Evolutionary conservation across 2,113 vertebrate species (phyloP), one percentile per base, ranked within the genome.

Genomic region (Oxyruncus cristatus): DNA sequence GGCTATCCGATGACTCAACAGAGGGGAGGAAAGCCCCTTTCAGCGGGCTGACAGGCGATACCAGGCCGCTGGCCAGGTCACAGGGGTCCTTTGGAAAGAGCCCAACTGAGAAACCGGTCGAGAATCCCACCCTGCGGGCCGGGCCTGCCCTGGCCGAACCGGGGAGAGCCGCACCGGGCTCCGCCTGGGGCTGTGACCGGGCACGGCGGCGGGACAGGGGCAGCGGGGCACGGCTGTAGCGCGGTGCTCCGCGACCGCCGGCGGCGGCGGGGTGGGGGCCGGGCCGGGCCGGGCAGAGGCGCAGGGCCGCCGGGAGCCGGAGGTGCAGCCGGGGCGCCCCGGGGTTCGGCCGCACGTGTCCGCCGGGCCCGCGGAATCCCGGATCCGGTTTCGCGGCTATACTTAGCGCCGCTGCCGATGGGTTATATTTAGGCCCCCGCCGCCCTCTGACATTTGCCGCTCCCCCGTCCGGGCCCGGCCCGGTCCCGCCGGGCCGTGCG

Each of bases 391-490:
- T 96, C 96, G 50, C 24, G 24, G 22, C 28, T 91, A 96, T 95
- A 92, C 95, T 93, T 93, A 95, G 76, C n/a, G 35, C 82, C 46
- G 5, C 22, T 14, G 41, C 42, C 8, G 33, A 58, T 11, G 22
- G 35, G 71, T 83, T 96, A 97, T 96, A 92, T 96, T 97, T 97
- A 97, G 94, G 55, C 26, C 37, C 71, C 83, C 50, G 14, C 52
- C 63, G 61, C 90, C 95, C 97, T 96, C 93, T 96, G 96, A 94
- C 97, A 96, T 97, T 97, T 97, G 81, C 68, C 46, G 73, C 53
- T 56, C 44, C 71, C 68, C 73, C 11, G 39, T 49, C 73, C 47
- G 37, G 30, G 7, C 23, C 41, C 50, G 50, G 27, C 50, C 74
- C 27, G 63, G 72, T 76, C 89, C 81, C 74, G 83, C 62, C 23